A percentile compares a stretch with the other conserved stretches of the same genome.
These are phyloP conservation scores for Macrosiphum euphorbiae DNA, from an alignment of 2,888 invertebrate species.

Conservation along the genomic window DNA sequence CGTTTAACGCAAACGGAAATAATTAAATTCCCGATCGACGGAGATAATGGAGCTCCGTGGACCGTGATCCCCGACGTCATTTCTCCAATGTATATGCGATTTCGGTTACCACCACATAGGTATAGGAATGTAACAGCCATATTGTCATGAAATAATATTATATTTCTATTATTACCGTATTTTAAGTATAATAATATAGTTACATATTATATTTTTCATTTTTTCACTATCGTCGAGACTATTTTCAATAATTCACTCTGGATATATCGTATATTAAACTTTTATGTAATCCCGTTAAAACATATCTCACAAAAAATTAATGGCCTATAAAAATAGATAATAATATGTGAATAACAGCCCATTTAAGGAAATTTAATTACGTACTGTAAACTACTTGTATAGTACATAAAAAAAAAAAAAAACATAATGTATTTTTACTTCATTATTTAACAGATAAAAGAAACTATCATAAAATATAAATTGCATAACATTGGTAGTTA, in stretches of 20 bases:
- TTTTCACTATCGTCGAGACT: background rate
- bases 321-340: background rate
- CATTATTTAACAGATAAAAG: background rate
- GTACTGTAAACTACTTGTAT: background rate
- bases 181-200: background rate
- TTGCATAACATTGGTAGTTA: background rate
- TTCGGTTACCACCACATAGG: background rate
- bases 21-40: conserved; percentile 39
- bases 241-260: conserved; percentile 1
- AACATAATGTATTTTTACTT: background rate
- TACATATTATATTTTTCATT: background rate
- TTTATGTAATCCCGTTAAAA: background rate
- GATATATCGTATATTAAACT: background rate
- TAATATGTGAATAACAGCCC: background rate
- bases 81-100: background rate
- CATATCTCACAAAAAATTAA: conserved; percentile 12
- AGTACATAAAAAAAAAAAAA: background rate
- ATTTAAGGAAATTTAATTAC: background rate
- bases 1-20: conserved; percentile 53
- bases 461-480: background rate
- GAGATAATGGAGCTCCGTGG: conserved; percentile 10
- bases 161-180: background rate
- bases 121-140: background rate
- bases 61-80: background rate
- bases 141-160: background rate